Evolutionary conservation across 2,797 vertebrate genomes (phyloP).

Genomic region (Mus spretus): DNA sequence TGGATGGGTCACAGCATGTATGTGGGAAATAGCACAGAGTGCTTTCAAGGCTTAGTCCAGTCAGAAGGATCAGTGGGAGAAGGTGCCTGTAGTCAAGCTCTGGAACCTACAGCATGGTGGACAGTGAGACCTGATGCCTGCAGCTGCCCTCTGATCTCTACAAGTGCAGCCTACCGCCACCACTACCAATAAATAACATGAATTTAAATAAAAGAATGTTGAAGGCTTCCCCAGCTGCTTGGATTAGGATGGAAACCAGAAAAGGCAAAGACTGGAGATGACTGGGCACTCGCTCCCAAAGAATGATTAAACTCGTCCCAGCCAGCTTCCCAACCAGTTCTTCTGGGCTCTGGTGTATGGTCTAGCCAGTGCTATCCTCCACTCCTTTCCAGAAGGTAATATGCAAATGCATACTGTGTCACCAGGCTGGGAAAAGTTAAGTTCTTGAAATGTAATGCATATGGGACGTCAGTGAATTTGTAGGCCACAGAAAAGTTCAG

Average conservation of each 20-base stretch:
- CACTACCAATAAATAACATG: neutral
- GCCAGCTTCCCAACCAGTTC: neutral
- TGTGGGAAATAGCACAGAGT: neutral
- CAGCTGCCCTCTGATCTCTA: neutral
- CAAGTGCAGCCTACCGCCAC: neutral
- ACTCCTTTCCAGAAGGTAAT: neutral
- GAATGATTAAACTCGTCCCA: conserved; percentile 11
- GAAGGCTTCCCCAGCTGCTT: neutral
- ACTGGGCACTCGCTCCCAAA: neutral
- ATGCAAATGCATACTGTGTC: neutral
- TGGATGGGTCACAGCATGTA: neutral
- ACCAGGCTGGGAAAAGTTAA: neutral
- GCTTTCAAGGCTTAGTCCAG: neutral
- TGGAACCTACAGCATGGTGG: neutral
- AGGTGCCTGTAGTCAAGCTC: neutral
- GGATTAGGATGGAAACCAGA: conserved; percentile 46
- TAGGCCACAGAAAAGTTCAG: conserved; percentile 25
- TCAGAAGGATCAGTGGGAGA: neutral
- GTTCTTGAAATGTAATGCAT: conserved; percentile 11
- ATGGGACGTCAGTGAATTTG: neutral
- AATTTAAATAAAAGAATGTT: neutral
- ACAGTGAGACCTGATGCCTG: neutral
- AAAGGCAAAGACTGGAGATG: neutral
- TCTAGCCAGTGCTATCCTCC: neutral
- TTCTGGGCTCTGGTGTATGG: neutral